These are phyloP conservation scores for Trichogramma evanescens DNA, from an alignment of 2,888 invertebrate species.

Conservation along the genomic window DNA sequence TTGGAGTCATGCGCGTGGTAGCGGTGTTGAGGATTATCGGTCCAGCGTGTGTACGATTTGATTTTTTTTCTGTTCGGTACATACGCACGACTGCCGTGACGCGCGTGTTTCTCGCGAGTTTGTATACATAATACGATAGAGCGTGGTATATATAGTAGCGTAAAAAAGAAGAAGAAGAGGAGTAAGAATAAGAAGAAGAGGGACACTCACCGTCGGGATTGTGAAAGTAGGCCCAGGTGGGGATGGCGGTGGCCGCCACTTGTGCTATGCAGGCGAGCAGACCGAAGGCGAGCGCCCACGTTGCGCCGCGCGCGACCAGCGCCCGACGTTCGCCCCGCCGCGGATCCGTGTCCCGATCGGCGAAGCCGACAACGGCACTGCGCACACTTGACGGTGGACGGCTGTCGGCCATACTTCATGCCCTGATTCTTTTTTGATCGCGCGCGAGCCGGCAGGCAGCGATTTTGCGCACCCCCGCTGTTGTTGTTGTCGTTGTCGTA, in stretches of 20 bases:
- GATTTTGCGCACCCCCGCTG: no score
- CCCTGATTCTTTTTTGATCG: conserved; percentile 25
- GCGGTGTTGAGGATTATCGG: no score
- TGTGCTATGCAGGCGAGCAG: conserved; percentile 63
- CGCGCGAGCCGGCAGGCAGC: not conserved
- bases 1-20: no score
- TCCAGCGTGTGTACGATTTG: no score
- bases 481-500: no score
- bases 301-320: conserved; percentile 45
- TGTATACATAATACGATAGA: no score
- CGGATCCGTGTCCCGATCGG: conserved; percentile 34
- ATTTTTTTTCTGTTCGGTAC: no score
- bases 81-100: no score
- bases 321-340: conserved; percentile 39
- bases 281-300: conserved; percentile 40
- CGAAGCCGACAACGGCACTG: conserved; percentile 39
- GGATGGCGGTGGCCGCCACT: conserved; percentile 75
- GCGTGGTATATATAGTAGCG: no score
- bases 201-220: conserved; percentile 58
- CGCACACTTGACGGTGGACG: conserved; percentile 38
- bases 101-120: no score
- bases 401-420: conserved; percentile 47
- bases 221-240: conserved; percentile 81
- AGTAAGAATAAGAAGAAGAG: not conserved
- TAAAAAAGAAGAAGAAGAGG: no score